Percentiles rank a stretch among this genome's conserved stretches.
phyloP scores from a whole-genome alignment of 2,797 vertebrate genomes.

The Strix occidentalis region DNA sequence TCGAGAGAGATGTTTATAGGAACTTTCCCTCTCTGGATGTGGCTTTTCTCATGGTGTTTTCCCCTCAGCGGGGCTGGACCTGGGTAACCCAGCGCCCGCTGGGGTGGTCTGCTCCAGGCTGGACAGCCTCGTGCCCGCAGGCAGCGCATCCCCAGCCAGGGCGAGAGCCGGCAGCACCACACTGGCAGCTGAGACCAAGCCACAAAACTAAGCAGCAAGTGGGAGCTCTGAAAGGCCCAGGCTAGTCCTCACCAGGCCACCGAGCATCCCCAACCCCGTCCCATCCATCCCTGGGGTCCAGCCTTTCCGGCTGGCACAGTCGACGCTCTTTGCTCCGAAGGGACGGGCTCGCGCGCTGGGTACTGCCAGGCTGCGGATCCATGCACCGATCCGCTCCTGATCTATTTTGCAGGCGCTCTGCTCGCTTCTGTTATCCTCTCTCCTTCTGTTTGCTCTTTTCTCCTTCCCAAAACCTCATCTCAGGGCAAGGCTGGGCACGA shows the following conservation, averaged over 20 bases:
- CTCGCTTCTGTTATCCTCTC: neutral
- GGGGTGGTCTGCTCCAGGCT: neutral
- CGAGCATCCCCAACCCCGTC: fast-evolving
- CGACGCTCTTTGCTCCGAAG: fast-evolving
- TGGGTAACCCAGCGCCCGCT: fast-evolving
- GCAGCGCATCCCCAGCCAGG: neutral
- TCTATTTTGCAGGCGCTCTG: neutral
- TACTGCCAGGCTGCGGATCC: neutral
- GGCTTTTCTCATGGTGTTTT: neutral
- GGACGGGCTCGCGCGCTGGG: neutral
- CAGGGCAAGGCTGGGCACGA: neutral
- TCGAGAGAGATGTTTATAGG: fast-evolving
- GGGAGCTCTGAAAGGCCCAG: neutral
- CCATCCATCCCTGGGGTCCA: neutral
- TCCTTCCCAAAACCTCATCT: neutral
- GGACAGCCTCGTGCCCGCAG: neutral
- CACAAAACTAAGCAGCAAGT: neutral
- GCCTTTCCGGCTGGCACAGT: fast-evolving
- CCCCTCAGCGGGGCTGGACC: fast-evolving
- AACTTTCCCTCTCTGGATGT: neutral
- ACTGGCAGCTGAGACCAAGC: fast-evolving
- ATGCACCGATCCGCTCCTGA: fast-evolving
- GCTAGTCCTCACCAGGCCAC: neutral
- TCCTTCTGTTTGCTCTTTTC: neutral
- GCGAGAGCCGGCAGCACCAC: neutral